Evolutionary conservation across 2,888 invertebrate species (phyloP).

Genomic region (Aradus depressus): DNA sequence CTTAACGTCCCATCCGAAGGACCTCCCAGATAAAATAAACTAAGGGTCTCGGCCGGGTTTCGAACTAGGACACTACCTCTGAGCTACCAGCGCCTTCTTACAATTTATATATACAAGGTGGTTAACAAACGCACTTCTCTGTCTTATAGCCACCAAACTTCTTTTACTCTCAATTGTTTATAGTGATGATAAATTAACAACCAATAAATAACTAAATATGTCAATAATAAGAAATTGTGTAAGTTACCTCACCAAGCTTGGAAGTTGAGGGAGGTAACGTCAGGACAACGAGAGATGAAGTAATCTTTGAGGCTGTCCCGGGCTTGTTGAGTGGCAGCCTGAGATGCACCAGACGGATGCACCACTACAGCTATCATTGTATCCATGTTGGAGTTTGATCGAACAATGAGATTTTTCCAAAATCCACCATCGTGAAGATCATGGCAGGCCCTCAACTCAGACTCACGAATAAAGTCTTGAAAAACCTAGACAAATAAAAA

Average conservation of each 20-base stretch:
- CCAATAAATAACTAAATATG: too few relatives aligned
- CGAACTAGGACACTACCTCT: too few relatives aligned
- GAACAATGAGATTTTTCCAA: conserved; percentile 43
- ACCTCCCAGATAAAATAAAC: too few relatives aligned
- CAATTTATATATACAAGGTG: too few relatives aligned
- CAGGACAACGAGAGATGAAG: conserved; percentile 36
- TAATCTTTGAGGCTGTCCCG: conserved; percentile 52
- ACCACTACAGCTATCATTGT: conserved; percentile 68
- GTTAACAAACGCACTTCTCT: too few relatives aligned
- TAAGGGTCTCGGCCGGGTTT: too few relatives aligned
- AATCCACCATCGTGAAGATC: conserved; percentile 54
- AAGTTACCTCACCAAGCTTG: conserved; percentile 43
- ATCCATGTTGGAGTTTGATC: conserved; percentile 49
- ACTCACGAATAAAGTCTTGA: conserved; percentile 60
- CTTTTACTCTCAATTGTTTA: too few relatives aligned
- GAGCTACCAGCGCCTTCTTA: too few relatives aligned
- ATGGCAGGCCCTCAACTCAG: conserved; percentile 60
- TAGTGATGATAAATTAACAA: too few relatives aligned
- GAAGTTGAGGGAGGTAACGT: conserved; percentile 55
- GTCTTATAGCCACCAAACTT: too few relatives aligned
- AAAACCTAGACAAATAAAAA: conserved; percentile 40
- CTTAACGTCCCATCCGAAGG: too few relatives aligned
- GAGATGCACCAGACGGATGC: conserved; percentile 41
- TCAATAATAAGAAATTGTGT: too few relatives aligned
- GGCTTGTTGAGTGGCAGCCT: conserved; percentile 51